Base-by-base conservation (phyloP, 1,140 invertebrate genomes). In the Alviniconcha marisindica region DNA sequence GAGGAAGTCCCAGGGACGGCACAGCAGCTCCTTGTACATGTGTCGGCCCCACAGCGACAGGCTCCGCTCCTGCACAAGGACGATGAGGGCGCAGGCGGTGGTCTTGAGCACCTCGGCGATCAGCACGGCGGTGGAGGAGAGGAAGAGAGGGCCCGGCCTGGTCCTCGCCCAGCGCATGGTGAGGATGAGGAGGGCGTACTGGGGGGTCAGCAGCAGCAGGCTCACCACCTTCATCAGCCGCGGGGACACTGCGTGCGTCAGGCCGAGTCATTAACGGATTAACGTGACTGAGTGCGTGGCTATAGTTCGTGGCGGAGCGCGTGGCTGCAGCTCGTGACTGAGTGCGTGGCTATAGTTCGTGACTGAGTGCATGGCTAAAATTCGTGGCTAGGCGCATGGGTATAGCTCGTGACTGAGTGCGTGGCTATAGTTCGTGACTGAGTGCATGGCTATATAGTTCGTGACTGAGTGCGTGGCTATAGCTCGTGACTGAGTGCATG, bases 101-200 rank as follows among this genome's bases (percentile, higher is more conserved):
- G 99, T 94, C 94, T 99, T 99, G 0, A 98, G 95, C 31, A 98
- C 87, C 94, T 99, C 99, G 21, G 98, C 95, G 96, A 99, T 97
- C 33, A 99, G 94, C 14, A 99, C 99, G 89, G 99, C 99, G 95
- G 98, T 98, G 0, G 98, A 96, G 31, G 97, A 96, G n/a, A 98
- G 94, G 90, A 99, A 99, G 95, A 98, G 96, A 87, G 98, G 97
- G 14, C 96, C 97, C 73, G 95, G 91, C 87, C 97, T 95, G 3
- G 96, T 99, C 31, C 97, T 94, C 10, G 97, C 96, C 94, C 99
- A 98, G 78, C 97, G 95, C 97, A 99, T 99, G 91, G 97, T 97
- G 60, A 99, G 94, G 3, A 97, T 97, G 69, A 99, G 95, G 31
- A 97, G 93, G 10, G 98, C 97, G 97, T 99, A 99, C 94, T 99